Percentiles rank a stretch among this genome's conserved stretches.
Evolutionary conservation across 2,797 vertebrate species (phyloP).

Genomic region (Malacoctenus gilli): DNA sequence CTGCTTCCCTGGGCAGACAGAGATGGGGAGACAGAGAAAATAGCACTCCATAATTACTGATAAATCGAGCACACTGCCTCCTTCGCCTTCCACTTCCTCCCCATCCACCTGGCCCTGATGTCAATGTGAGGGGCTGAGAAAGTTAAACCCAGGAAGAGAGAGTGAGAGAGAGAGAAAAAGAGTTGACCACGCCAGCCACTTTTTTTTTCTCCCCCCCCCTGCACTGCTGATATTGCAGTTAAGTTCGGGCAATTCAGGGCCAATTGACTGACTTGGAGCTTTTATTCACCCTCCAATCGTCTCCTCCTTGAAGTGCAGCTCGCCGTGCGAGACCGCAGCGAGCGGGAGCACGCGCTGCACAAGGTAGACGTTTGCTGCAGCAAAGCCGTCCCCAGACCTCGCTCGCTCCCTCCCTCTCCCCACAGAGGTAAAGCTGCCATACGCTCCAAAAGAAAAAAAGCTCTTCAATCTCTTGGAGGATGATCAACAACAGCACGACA

Average conservation of each 20-base stretch:
- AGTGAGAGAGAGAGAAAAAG: conserved; percentile 61
- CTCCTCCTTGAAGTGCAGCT: conserved; percentile 69
- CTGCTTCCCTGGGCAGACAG: conserved; percentile 69
- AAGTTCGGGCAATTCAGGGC: conserved; percentile 74
- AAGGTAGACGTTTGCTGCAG: conserved; percentile 63
- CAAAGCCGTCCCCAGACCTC: too few species aligned
- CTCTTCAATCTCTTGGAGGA: conserved; percentile 33
- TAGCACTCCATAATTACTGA: conserved; percentile 82
- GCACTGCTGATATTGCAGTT: conserved; percentile 80
- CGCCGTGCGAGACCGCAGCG: conserved; percentile 41
- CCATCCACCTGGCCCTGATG: conserved; percentile 74
- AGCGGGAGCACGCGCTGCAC: too few species aligned
- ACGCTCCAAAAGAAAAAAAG: conserved; percentile 19
- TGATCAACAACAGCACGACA: conserved; percentile 34
- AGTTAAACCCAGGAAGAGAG: conserved; percentile 55
- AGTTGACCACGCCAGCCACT: conserved; percentile 69
- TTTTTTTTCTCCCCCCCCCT: conserved; percentile 40
- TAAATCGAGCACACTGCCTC: conserved; percentile 78
- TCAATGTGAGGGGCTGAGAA: conserved; percentile 70
- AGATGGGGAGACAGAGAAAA: conserved; percentile 77
- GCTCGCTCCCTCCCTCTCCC: conserved; percentile 3
- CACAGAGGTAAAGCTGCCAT: conserved; percentile 40
- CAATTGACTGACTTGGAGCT: conserved; percentile 73
- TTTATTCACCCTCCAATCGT: conserved; percentile 70
- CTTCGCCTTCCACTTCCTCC: conserved; percentile 61